phyloP scores from a whole-genome alignment of 2,888 invertebrate species.

The Dicyrtoma fusca region DNA sequence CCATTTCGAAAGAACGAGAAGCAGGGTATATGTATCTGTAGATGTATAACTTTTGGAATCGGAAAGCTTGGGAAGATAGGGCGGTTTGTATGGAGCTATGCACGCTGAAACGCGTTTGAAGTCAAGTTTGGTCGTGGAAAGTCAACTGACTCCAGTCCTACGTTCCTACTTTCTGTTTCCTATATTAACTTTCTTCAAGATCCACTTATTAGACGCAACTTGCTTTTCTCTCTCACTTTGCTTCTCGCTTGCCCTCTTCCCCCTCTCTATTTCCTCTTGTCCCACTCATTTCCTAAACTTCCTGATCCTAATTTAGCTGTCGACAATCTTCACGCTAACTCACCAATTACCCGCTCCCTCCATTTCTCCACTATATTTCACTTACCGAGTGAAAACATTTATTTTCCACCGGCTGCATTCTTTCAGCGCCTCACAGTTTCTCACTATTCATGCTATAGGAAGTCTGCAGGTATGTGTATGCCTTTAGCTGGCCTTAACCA shows the following conservation, averaged over 20 bases:
- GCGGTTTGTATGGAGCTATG: background rate
- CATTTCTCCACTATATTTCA: background rate
- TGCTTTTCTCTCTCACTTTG: constrained; percentile 6
- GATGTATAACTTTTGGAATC: too few species aligned
- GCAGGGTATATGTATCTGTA: too few species aligned
- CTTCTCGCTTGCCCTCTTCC: background rate
- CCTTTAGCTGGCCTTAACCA: too few species aligned
- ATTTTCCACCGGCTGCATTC: constrained; percentile 24
- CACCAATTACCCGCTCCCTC: constrained; percentile 22
- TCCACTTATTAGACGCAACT: constrained; percentile 24
- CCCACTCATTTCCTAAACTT: constrained; percentile 34
- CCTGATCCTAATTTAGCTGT: constrained; percentile 40
- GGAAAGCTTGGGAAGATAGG: background rate
- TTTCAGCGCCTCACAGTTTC: too few species aligned
- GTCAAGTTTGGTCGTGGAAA: constrained; percentile 1
- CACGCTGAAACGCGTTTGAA: constrained; percentile 12
- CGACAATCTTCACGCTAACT: constrained; percentile 38
- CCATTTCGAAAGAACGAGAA: too few species aligned
- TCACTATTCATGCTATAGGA: too few species aligned
- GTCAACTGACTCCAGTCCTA: background rate
- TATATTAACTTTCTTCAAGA: constrained; percentile 31
- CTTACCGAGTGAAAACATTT: background rate
- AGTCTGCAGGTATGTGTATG: too few species aligned
- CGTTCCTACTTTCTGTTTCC: constrained; percentile 13
- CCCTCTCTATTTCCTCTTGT: constrained; percentile 11